Percentiles rank a stretch among this genome's conserved stretches.
phyloP scores from a whole-genome alignment of 2,113 vertebrate genomes.

The Tautogolabrus adspersus region DNA sequence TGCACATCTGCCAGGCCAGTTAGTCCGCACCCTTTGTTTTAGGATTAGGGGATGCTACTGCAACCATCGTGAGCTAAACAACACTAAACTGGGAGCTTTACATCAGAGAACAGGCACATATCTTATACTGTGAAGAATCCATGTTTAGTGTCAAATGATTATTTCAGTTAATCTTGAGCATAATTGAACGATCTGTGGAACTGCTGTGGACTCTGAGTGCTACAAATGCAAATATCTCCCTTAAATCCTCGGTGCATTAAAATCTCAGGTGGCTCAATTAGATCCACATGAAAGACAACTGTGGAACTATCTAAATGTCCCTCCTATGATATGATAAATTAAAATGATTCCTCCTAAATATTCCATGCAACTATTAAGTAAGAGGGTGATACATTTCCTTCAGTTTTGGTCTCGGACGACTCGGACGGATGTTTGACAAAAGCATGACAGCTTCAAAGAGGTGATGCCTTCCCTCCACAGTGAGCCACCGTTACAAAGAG shows the following conservation, averaged over 20 bases:
- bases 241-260: constrained; percentile 38
- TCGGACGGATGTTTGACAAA: constrained; percentile 46
- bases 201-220: constrained; percentile 25
- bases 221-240: constrained; percentile 56
- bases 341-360: not conserved
- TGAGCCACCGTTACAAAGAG: constrained; percentile 73
- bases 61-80: constrained; percentile 18
- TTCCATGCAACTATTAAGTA: not conserved
- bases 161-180: constrained; percentile 22
- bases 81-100: constrained; percentile 25
- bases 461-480: constrained; percentile 67
- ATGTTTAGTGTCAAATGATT: constrained; percentile 12
- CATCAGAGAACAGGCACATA: not conserved
- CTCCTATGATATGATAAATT: not conserved
- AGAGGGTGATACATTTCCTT: constrained; percentile 11
- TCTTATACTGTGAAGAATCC: constrained; percentile 3
- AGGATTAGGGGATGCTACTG: constrained; percentile 51
- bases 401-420: constrained; percentile 35
- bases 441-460: constrained; percentile 68
- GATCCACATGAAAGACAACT: no score
- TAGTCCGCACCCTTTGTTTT: constrained; percentile 54
- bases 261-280: not conserved
- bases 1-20: constrained; percentile 60
- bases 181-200: constrained; percentile 28
- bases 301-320: not conserved